Conservation (phyloP, 2,113 vertebrate species). For the Xenopus tropicalis region UCB_Xtro_10.0 CM004443.2:119194501-119195000, state of each 20-base stretch:
- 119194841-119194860: constrained; percentile 16
- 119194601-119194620: constrained; percentile 1
- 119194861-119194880: constrained; percentile 6
- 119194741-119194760: neutral
- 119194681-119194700: constrained; percentile 9
- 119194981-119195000: no score
- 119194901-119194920: neutral
- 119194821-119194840: constrained; percentile 10
- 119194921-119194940: neutral
- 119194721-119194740: neutral
- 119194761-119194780: neutral
- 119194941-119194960: neutral
- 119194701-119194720: constrained; percentile 1
- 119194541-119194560: no score
- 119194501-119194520: no score
- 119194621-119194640: constrained; percentile 22
- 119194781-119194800: neutral
- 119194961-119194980: neutral
- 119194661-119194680: constrained; percentile 11
- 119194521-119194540: no score
- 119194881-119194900: neutral
- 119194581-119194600: no score
- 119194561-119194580: no score
- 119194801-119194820: neutral
- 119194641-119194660: constrained; percentile 30